These are phyloP conservation scores for Turritopsis rubra DNA, from an alignment of 30 jellyfish, hydroid and myxozoan genomes.

Conservation along the genomic window DNA sequence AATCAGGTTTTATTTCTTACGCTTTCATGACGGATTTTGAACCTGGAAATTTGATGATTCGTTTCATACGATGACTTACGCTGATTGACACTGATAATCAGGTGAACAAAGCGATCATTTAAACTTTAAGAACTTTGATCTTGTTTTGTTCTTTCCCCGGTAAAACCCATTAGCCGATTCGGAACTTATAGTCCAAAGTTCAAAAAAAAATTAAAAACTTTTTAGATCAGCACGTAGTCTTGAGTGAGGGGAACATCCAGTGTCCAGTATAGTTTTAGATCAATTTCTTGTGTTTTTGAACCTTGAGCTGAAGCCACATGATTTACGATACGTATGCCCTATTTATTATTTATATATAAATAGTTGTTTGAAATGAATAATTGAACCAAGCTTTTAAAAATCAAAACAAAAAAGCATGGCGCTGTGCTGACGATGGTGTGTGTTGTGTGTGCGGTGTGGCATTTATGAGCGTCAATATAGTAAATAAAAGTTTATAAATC, in stretches of 20 bases:
- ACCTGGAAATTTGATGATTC: too few relatives aligned
- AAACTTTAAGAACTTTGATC: too few relatives aligned
- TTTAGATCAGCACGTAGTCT: neutral
- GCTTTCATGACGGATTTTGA: too few relatives aligned
- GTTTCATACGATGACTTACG: too few relatives aligned
- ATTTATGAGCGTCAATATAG: neutral
- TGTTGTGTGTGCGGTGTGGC: neutral
- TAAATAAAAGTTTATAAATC: neutral
- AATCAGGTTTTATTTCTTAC: too few relatives aligned
- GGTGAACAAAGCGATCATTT: too few relatives aligned
- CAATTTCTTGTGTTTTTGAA: neutral
- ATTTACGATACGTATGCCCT: neutral
- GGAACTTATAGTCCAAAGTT: neutral
- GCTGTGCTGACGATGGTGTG: too few relatives aligned
- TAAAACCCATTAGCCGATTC: neutral
- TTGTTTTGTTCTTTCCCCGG: neutral
- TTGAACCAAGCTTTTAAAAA: neutral
- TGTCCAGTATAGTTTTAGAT: neutral
- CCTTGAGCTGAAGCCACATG: neutral
- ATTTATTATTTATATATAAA: too few relatives aligned
- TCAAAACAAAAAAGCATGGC: too few relatives aligned
- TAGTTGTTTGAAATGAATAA: neutral
- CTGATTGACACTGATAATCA: too few relatives aligned
- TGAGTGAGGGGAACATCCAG: neutral
- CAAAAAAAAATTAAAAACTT: neutral